Evolutionary conservation across 2,113 vertebrate genomes (phyloP).

Genomic region (Indicator indicator): DNA sequence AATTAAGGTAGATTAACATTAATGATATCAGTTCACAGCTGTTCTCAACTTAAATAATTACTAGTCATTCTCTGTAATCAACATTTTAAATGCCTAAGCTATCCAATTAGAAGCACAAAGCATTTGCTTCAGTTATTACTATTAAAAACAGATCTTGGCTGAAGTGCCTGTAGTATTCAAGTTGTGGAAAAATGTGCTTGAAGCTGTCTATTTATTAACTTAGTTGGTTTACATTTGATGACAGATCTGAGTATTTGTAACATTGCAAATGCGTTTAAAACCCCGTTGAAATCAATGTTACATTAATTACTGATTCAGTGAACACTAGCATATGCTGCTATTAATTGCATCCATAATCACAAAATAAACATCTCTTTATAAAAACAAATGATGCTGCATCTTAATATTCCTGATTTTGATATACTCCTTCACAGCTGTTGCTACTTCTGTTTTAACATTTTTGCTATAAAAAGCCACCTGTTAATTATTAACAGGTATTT

Average conservation of each 20-base stretch:
- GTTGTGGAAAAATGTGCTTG: not conserved
- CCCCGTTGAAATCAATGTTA: conserved; percentile 62
- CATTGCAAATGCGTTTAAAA: conserved; percentile 56
- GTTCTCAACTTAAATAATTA: conserved; percentile 76
- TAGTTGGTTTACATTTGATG: not conserved
- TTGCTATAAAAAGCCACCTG: conserved; percentile 66
- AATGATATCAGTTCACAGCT: conserved; percentile 76
- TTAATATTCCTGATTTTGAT: conserved; percentile 66
- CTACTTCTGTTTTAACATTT: conserved; percentile 61
- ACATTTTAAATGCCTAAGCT: conserved; percentile 61
- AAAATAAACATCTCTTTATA: conserved; percentile 79
- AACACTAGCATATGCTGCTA: conserved; percentile 75
- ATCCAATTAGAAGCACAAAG: conserved; percentile 64
- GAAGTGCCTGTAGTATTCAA: not conserved
- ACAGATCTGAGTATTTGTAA: not conserved
- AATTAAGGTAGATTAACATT: conserved; percentile 74
- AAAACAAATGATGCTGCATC: conserved; percentile 74
- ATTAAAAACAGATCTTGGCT: conserved; percentile 21
- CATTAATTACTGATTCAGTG: conserved; percentile 75
- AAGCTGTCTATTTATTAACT: conserved; percentile 29
- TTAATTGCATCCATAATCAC: conserved; percentile 76
- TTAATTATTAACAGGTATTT: conserved; percentile 47
- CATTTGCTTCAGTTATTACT: conserved; percentile 36
- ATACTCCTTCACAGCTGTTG: conserved; percentile 70
- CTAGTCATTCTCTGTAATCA: conserved; percentile 44